phyloP scores from a whole-genome alignment of 2,888 invertebrate genomes.

The Axea sp. region DNA sequence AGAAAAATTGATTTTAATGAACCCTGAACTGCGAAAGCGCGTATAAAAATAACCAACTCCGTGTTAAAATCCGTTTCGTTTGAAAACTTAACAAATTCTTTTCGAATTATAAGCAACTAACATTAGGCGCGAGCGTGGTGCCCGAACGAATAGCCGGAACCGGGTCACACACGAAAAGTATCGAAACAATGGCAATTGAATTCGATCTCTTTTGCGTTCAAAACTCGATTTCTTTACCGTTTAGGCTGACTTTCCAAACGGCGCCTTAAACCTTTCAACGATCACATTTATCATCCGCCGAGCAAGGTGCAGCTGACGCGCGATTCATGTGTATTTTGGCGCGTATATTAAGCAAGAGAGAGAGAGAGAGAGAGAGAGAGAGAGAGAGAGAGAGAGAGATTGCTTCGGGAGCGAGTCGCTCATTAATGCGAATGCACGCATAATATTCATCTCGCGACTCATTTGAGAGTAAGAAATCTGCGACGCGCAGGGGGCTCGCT shows the following conservation, averaged over 20 bases:
- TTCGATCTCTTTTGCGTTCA: background rate
- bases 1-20: too few species aligned
- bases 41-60: too few species aligned
- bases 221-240: background rate
- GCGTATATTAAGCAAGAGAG: slow-evolving; percentile 56
- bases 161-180: too few species aligned
- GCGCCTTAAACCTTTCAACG: slow-evolving; percentile 46
- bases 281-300: slow-evolving; percentile 54
- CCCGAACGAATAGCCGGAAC: too few species aligned
- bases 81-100: too few species aligned
- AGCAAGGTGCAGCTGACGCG: slow-evolving; percentile 52
- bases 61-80: too few species aligned
- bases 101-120: too few species aligned
- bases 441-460: slow-evolving; percentile 69
- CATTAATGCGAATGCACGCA: slow-evolving; percentile 65
- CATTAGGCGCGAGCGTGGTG: too few species aligned
- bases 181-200: too few species aligned
- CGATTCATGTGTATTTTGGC: slow-evolving; percentile 51
- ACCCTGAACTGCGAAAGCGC: too few species aligned
- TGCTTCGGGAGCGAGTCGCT: slow-evolving; percentile 59
- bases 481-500: slow-evolving; percentile 65
- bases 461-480: slow-evolving; percentile 64
- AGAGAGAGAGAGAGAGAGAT: slow-evolving; percentile 41
- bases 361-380: too few species aligned
- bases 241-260: slow-evolving; percentile 8